These are phyloP conservation scores for Brachionus asplanchnoidis DNA, from an alignment of 1,140 invertebrate genomes.

Conservation along the genomic window DNA sequence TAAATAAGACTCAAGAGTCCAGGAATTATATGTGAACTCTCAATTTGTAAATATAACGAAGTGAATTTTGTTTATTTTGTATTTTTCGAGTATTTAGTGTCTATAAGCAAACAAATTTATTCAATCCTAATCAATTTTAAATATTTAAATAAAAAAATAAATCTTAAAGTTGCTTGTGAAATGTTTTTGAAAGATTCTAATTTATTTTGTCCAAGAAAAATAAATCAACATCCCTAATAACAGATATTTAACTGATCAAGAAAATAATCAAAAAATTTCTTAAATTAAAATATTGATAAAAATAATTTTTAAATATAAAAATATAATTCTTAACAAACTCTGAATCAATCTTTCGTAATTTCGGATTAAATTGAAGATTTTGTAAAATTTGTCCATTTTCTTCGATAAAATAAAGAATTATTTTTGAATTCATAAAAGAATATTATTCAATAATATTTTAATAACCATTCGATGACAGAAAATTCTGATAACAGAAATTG, in stretches of 20 bases:
- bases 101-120: not conserved
- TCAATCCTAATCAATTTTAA: not conserved
- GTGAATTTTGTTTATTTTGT: not conserved
- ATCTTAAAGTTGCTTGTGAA: not conserved
- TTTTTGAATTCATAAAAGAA: not conserved
- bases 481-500: not conserved
- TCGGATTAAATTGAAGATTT: too few species aligned
- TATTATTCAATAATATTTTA: not conserved
- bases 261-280: too few species aligned
- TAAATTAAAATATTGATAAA: too few species aligned
- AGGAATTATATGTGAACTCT: not conserved
- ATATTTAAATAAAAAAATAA: not conserved
- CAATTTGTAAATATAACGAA: not conserved
- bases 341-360: too few species aligned
- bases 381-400: too few species aligned
- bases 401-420: too few species aligned
- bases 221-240: too few species aligned
- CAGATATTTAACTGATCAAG: too few species aligned
- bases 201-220: too few species aligned
- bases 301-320: too few species aligned
- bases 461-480: not conserved
- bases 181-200: not conserved
- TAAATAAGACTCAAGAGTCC: not conserved
- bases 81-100: not conserved
- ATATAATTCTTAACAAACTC: too few species aligned